These are phyloP conservation scores for Gasterosteus nipponicus DNA, from an alignment of 2,113 vertebrate genomes.

Conservation along the genomic window DNA sequence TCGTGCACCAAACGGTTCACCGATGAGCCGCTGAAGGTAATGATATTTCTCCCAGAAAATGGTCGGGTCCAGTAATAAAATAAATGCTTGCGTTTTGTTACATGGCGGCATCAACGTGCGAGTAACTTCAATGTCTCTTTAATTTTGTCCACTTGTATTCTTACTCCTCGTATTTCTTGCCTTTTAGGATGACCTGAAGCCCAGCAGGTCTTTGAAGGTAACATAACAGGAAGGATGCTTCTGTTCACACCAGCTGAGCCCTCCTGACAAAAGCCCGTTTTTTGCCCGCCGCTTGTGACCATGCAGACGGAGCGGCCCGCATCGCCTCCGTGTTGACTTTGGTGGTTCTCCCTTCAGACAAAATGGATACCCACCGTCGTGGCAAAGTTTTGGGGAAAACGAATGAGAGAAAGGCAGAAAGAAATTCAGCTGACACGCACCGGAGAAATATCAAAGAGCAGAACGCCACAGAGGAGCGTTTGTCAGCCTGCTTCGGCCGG, in stretches of 20 bases:
- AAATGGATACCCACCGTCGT: conserved; percentile 56
- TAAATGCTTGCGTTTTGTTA: background rate
- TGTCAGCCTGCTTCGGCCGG: conserved; percentile 57
- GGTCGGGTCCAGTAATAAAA: background rate
- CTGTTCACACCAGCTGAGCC: conserved; percentile 34
- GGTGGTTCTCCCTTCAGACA: conserved; percentile 51
- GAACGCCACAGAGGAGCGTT: conserved; percentile 47
- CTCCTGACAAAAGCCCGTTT: conserved; percentile 31
- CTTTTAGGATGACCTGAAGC: conserved; percentile 18
- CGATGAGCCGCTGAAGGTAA: background rate
- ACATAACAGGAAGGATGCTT: conserved; percentile 13
- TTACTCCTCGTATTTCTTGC: background rate
- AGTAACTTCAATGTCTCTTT: background rate
- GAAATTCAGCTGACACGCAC: conserved; percentile 54
- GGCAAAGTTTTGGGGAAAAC: conserved; percentile 30
- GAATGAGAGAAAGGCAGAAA: conserved; percentile 36
- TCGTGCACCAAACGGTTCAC: background rate
- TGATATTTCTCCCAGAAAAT: background rate
- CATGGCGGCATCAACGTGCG: background rate
- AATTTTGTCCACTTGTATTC: background rate
- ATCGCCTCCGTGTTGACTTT: conserved; percentile 61
- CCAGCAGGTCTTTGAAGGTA: conserved; percentile 26
- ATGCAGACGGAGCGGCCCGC: conserved; percentile 16
- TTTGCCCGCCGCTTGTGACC: conserved; percentile 36
- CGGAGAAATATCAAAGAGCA: conserved; percentile 26